Evolutionary conservation across 2,888 invertebrate species (phyloP).

Genomic region (Ennomos quercinarius): DNA sequence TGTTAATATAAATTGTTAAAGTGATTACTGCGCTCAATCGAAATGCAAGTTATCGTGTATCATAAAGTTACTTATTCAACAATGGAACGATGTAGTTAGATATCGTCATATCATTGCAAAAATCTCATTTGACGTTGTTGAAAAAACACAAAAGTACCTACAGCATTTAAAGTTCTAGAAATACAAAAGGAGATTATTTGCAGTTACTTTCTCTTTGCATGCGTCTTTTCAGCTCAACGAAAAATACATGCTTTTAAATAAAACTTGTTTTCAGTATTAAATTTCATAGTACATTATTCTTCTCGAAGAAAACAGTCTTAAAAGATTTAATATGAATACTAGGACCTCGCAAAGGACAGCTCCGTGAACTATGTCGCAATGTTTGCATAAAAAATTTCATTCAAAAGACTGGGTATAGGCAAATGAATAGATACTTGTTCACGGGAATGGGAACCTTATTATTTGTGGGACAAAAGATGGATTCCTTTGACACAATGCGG

Average conservation of each 20-base stretch:
- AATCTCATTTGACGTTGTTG: no score
- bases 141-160: background rate
- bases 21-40: no score
- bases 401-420: constrained; percentile 42
- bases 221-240: constrained; percentile 2
- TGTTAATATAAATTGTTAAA: no score
- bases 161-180: background rate
- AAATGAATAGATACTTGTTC: constrained; percentile 46
- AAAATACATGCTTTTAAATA: constrained; percentile 9
- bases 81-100: no score
- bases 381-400: constrained; percentile 39
- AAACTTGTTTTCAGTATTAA: constrained; percentile 18
- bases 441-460: constrained; percentile 60
- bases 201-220: background rate
- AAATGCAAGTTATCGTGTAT: no score
- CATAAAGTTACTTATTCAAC: no score
- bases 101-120: no score
- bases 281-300: constrained; percentile 22
- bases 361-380: constrained; percentile 19
- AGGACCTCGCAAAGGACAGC: constrained; percentile 34
- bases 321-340: constrained; percentile 50
- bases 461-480: constrained; percentile 59
- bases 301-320: constrained; percentile 27
- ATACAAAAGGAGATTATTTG: background rate
- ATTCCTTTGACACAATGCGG: constrained; percentile 64